These are phyloP conservation scores for Actinemys pallida DNA, from an alignment of 2,113 vertebrate species.

Conservation along the genomic window DNA sequence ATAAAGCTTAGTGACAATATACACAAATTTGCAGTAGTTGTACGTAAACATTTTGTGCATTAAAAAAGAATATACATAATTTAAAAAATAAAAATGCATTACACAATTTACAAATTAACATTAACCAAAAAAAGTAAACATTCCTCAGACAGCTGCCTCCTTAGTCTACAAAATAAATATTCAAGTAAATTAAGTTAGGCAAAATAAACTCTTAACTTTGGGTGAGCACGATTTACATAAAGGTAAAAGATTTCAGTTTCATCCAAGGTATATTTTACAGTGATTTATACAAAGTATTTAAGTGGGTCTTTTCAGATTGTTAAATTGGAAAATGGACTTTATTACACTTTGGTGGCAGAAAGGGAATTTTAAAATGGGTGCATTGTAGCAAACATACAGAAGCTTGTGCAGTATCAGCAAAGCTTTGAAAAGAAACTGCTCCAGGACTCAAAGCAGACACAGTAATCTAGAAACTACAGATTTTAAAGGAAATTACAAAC, in stretches of 20 bases:
- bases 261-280: conserved; percentile 74
- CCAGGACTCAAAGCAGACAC: conserved; percentile 73
- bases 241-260: conserved; percentile 71
- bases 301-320: conserved; percentile 61
- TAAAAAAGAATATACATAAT: conserved; percentile 92
- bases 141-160: conserved; percentile 84
- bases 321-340: conserved; percentile 46
- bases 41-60: conserved; percentile 89
- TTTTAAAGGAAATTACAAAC: conserved; percentile 65
- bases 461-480: conserved; percentile 62
- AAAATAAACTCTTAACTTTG: conserved; percentile 74
- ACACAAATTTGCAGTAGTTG: conserved; percentile 87
- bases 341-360: conserved; percentile 51
- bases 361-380: conserved; percentile 48
- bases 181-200: conserved; percentile 82
- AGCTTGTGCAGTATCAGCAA: conserved; percentile 40
- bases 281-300: conserved; percentile 49
- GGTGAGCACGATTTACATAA: conserved; percentile 71
- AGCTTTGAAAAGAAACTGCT: conserved; percentile 52
- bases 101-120: conserved; percentile 89
- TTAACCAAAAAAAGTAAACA: conserved; percentile 85
- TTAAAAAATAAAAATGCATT: conserved; percentile 90
- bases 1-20: conserved; percentile 88
- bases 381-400: conserved; percentile 54
- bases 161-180: conserved; percentile 82